These are phyloP conservation scores for Micropoecilia bifurca DNA, from an alignment of 2,797 vertebrate species.

Conservation along the genomic window DNA sequence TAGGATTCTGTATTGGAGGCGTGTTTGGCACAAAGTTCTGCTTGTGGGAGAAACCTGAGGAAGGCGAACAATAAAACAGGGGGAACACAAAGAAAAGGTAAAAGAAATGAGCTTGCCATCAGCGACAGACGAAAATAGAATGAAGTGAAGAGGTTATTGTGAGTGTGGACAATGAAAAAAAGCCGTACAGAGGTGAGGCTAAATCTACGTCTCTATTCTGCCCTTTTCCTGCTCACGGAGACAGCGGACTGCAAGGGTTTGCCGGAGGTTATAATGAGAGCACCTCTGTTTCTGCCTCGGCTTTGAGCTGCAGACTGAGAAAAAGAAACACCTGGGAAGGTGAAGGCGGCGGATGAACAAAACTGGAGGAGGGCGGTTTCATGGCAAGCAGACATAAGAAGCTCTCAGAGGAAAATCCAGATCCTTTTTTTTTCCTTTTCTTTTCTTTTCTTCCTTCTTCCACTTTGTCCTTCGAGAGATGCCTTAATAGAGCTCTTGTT, in stretches of 20 bases:
- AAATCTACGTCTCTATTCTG: conserved; percentile 42
- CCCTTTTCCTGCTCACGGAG: conserved; percentile 41
- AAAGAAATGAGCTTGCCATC: conserved; percentile 35
- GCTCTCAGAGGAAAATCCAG: conserved; percentile 43
- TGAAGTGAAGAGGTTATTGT: conserved; percentile 16
- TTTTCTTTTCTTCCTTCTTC: background rate
- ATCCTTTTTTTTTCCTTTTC: conserved; percentile 15
- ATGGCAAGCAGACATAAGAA: conserved; percentile 51
- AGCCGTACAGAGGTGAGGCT: conserved; percentile 21
- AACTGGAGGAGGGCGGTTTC: conserved; percentile 19
- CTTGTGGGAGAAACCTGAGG: conserved; percentile 34
- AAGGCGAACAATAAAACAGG: background rate
- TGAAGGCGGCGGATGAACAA: conserved; percentile 32
- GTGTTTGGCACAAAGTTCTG: conserved; percentile 39
- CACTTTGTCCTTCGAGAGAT: conserved; percentile 58
- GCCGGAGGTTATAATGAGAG: conserved; percentile 34
- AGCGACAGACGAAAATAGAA: conserved; percentile 16
- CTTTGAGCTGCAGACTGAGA: conserved; percentile 27
- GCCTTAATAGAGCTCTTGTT: conserved; percentile 73
- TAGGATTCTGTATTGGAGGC: conserved; percentile 32
- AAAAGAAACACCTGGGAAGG: conserved; percentile 26
- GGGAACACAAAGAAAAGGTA: background rate
- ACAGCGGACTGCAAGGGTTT: conserved; percentile 36
- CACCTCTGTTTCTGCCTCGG: conserved; percentile 30
- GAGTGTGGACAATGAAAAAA: conserved; percentile 27